Conservation (phyloP, 2,888 invertebrate genomes). For the Noctua janthina region DNA sequence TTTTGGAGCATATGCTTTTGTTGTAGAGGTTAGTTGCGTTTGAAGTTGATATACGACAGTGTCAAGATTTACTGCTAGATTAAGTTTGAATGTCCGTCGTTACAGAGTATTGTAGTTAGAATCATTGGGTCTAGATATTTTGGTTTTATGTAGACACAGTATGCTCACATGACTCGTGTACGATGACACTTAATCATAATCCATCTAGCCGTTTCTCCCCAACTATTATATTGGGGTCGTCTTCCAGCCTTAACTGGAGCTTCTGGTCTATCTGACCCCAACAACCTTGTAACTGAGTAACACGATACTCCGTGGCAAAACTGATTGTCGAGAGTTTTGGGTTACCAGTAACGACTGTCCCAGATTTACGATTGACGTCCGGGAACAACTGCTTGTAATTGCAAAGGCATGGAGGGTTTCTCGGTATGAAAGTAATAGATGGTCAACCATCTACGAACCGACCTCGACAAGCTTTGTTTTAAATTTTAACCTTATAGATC, state of each 20-base stretch:
- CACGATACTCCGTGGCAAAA: not conserved
- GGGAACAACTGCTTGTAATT: not conserved
- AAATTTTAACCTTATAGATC: not conserved
- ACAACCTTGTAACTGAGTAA: not conserved
- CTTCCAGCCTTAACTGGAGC: not conserved
- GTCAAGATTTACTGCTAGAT: not conserved
- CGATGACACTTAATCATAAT: not conserved
- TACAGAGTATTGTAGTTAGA: not conserved
- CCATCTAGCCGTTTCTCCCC: not conserved
- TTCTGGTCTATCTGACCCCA: not conserved
- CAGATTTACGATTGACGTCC: not conserved
- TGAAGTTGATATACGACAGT: not conserved
- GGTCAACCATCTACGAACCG: not conserved
- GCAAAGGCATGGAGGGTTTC: not conserved
- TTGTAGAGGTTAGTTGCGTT: not conserved
- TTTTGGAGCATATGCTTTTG: conserved; percentile 2
- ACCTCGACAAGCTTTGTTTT: not conserved
- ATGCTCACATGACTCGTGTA: not conserved
- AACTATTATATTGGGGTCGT: not conserved
- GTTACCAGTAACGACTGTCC: conserved; percentile 4
- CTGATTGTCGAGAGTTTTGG: not conserved
- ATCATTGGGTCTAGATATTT: not conserved
- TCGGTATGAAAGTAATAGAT: not conserved
- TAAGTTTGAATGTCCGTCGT: not conserved
- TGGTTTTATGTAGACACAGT: not conserved